Percentiles rank a stretch among this genome's conserved stretches.
These are phyloP conservation scores for Biston betularia DNA, from an alignment of 2,888 invertebrate species.

Conservation along the genomic window DNA sequence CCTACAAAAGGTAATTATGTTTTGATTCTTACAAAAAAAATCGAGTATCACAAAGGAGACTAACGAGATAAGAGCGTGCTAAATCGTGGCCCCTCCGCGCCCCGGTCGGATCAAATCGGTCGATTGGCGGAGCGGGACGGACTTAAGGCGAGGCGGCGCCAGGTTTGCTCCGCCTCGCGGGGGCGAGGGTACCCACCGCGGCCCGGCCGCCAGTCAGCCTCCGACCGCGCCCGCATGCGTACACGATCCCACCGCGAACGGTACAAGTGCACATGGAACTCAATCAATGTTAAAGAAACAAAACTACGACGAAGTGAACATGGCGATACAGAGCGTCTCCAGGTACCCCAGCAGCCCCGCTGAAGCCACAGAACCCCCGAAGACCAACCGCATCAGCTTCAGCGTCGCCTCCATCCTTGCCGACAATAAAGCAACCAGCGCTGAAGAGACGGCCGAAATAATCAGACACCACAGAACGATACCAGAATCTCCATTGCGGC, in stretches of 20 bases:
- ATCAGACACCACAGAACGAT: constrained; percentile 83
- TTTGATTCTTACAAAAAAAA: constrained; percentile 85
- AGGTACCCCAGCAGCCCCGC: constrained; percentile 88
- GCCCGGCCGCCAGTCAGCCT: constrained; percentile 77
- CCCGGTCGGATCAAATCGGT: constrained; percentile 83
- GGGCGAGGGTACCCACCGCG: constrained; percentile 60
- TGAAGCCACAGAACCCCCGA: constrained; percentile 87
- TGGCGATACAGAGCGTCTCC: constrained; percentile 89
- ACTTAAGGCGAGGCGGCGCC: constrained; percentile 49
- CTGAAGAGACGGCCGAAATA: constrained; percentile 77
- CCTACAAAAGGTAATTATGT: constrained; percentile 87
- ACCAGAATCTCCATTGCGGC: constrained; percentile 79
- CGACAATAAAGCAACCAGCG: constrained; percentile 90
- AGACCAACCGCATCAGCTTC: constrained; percentile 91
- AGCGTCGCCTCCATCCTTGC: constrained; percentile 95
- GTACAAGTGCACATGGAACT: constrained; percentile 83
- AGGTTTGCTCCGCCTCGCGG: constrained; percentile 49
- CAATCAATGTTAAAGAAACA: constrained; percentile 88
- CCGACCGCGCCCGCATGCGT: constrained; percentile 84
- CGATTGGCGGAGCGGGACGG: constrained; percentile 81
- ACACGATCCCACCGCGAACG: constrained; percentile 77
- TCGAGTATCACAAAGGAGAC: constrained; percentile 85
- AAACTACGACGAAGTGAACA: constrained; percentile 87
- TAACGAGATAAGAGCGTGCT: constrained; percentile 87
- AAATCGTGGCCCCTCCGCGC: constrained; percentile 79